A percentile compares a stretch with the other conserved stretches of the same genome.
These are phyloP conservation scores for Dichetophora obliterata DNA, from an alignment of 2,888 invertebrate species.

Conservation along the genomic window DNA sequence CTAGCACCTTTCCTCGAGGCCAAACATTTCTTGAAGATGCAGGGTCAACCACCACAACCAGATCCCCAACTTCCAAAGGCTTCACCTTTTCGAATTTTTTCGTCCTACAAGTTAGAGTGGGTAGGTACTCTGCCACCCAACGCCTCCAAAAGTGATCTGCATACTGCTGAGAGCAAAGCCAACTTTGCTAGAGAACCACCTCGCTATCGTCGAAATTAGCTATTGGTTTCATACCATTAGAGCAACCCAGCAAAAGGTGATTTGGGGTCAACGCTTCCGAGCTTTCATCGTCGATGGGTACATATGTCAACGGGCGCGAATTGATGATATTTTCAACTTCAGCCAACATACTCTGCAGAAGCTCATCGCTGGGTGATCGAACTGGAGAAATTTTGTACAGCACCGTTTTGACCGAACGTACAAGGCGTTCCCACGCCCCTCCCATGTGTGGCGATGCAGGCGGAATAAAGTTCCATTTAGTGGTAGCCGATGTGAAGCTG, in stretches of 20 bases:
- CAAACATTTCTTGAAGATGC: constrained; percentile 39
- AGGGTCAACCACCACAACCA: constrained; percentile 45
- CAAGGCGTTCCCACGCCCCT: constrained; percentile 40
- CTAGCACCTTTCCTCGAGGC: constrained; percentile 43
- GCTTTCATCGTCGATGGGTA: constrained; percentile 35
- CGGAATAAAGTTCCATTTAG: constrained; percentile 35
- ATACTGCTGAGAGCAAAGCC: constrained; percentile 35
- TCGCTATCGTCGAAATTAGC: constrained; percentile 40
- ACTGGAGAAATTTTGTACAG: neutral
- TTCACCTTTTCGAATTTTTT: constrained; percentile 43
- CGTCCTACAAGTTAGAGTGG: constrained; percentile 38
- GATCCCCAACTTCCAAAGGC: constrained; percentile 35
- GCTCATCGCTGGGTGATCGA: neutral
- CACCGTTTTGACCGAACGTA: constrained; percentile 31
- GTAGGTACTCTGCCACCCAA: constrained; percentile 42
- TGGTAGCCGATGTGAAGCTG: constrained; percentile 20
- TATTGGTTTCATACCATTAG: constrained; percentile 45
- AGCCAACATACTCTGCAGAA: constrained; percentile 13
- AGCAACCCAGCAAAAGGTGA: constrained; percentile 11
- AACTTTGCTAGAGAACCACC: constrained; percentile 21
- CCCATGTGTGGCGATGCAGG: constrained; percentile 29
- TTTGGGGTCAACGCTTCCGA: constrained; percentile 41
- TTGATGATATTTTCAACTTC: constrained; percentile 49
- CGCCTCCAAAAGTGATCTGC: constrained; percentile 40
- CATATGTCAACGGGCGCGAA: constrained; percentile 26